Evolutionary conservation across 2,797 vertebrate species (phyloP).

Genomic region (Geotrypetes seraphini): DNA sequence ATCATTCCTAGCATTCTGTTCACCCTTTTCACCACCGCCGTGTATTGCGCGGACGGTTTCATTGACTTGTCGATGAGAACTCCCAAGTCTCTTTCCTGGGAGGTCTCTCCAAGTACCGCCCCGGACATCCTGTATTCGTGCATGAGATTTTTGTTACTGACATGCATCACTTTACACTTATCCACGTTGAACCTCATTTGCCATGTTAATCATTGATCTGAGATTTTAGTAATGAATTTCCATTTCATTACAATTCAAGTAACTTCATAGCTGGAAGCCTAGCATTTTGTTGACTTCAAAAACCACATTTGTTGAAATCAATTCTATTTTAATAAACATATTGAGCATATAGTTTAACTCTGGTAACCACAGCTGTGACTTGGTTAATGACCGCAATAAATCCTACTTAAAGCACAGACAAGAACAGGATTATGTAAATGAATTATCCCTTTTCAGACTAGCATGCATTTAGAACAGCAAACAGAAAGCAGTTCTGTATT

Average conservation of each 20-base stretch:
- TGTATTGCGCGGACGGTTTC: too few species aligned
- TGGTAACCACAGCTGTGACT: constrained; percentile 56
- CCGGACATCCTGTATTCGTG: too few species aligned
- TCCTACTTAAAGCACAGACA: constrained; percentile 59
- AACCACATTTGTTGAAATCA: constrained; percentile 40
- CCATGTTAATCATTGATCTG: constrained; percentile 5
- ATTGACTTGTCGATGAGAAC: too few species aligned
- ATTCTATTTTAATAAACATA: constrained; percentile 46
- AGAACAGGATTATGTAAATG: constrained; percentile 62
- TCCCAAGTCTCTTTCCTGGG: too few species aligned
- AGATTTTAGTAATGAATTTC: constrained; percentile 23
- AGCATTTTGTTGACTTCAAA: constrained; percentile 29
- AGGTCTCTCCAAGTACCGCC: too few species aligned
- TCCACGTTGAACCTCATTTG: too few species aligned
- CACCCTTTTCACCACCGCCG: too few species aligned
- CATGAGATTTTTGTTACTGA: too few species aligned
- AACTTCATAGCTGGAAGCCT: constrained; percentile 30
- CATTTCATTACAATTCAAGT: constrained; percentile 22
- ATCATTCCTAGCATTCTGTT: too few species aligned
- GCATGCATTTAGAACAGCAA: constrained; percentile 33
- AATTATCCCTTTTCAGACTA: constrained; percentile 41
- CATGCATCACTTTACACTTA: too few species aligned
- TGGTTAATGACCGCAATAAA: constrained; percentile 64
- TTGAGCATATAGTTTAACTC: constrained; percentile 44
- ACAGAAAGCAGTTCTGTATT: constrained; percentile 31